Evolutionary conservation across 2,113 vertebrate genomes (phyloP).

Genomic region (Cephalophus harveyi): DNA sequence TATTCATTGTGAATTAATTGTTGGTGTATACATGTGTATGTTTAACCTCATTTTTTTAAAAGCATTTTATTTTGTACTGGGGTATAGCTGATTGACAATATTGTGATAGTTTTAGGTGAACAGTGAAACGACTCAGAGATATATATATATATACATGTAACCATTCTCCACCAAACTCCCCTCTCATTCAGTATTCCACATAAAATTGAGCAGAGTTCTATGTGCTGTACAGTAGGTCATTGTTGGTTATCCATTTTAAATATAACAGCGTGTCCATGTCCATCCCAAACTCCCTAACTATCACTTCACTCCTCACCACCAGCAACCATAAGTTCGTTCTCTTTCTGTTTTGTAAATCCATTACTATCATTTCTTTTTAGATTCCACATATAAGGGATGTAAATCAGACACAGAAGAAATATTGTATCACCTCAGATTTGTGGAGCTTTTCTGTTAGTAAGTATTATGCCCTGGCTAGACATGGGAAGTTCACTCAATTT

Average conservation of each 20-base stretch:
- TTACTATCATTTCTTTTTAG: not conserved
- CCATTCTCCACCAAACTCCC: not conserved
- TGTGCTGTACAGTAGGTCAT: not conserved
- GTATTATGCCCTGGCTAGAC: no score
- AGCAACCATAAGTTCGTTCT: not conserved
- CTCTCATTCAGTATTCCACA: not conserved
- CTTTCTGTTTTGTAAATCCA: not conserved
- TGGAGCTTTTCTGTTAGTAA: not conserved
- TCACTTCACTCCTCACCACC: not conserved
- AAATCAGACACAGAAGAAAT: not conserved
- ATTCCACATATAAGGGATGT: not conserved
- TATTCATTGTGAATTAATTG: not conserved
- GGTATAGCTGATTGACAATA: not conserved
- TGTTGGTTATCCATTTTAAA: not conserved
- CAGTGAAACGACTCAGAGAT: not conserved
- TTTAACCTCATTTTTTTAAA: not conserved
- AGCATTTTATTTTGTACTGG: not conserved
- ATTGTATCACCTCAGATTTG: not conserved
- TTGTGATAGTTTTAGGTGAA: not conserved
- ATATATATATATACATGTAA: not conserved
- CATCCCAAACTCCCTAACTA: not conserved
- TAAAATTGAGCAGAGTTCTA: not conserved
- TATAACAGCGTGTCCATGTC: not conserved
- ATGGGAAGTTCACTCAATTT: not conserved
- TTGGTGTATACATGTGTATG: not conserved